Evolutionary conservation across 2,797 vertebrate genomes (phyloP).

Genomic region (Rallus crepitans): DNA sequence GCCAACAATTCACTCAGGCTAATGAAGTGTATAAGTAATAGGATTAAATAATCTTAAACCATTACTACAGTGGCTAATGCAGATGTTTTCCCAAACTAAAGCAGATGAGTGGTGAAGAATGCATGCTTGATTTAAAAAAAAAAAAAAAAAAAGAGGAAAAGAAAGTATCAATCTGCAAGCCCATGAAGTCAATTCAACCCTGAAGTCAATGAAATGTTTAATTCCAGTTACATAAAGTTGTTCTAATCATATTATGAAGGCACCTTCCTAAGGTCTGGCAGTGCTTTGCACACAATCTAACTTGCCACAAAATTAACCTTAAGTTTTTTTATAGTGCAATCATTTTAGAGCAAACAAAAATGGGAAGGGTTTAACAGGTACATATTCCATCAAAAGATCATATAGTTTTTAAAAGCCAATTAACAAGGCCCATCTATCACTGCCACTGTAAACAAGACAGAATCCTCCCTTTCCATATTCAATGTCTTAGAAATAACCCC

Average conservation of each 20-base stretch:
- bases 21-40: constrained; percentile 84
- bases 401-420: constrained; percentile 45
- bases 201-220: constrained; percentile 67
- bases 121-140: constrained; percentile 74
- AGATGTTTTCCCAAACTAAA: constrained; percentile 76
- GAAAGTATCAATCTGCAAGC: constrained; percentile 45
- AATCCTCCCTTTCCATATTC: not conserved
- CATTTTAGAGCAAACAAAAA: constrained; percentile 14
- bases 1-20: constrained; percentile 84
- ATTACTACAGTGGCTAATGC: constrained; percentile 76
- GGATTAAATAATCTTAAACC: constrained; percentile 82
- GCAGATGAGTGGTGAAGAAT: constrained; percentile 70
- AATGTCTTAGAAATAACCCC: not conserved
- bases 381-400: not conserved
- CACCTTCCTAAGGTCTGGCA: not conserved
- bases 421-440: not conserved
- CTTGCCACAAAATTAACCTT: not conserved
- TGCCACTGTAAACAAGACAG: not conserved
- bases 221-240: constrained; percentile 42
- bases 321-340: constrained; percentile 22
- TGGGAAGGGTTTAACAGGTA: constrained; percentile 27
- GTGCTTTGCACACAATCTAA: not conserved
- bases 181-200: constrained; percentile 63
- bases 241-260: not conserved
- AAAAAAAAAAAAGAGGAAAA: constrained; percentile 27